phyloP scores from a whole-genome alignment of 2,797 vertebrate species.

The Chelon auratus region DNA sequence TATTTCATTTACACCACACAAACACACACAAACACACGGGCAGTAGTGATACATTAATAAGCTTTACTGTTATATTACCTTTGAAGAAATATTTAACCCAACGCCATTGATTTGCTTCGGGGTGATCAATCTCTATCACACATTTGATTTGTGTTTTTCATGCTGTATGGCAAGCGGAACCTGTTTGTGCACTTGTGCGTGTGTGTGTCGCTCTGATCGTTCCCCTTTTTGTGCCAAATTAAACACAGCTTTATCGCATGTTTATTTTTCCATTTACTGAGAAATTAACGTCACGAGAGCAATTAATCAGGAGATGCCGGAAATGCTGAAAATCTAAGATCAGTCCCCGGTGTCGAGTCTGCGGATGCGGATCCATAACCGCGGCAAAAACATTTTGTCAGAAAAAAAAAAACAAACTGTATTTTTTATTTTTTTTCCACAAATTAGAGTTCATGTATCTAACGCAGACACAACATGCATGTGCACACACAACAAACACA shows the following conservation, averaged over 20 bases:
- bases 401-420: conserved; percentile 13
- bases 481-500: conserved; percentile 12
- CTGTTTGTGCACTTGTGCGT: conserved; percentile 5
- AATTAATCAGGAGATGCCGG: conserved; percentile 54
- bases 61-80: conserved; percentile 66
- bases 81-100: conserved; percentile 69
- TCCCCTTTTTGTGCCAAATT: conserved; percentile 36
- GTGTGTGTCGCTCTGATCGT: conserved; percentile 9
- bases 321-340: conserved; percentile 47
- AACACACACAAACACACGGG: conserved; percentile 34
- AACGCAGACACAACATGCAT: conserved; percentile 43
- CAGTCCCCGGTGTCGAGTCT: conserved; percentile 37
- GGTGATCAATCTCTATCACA: conserved; percentile 52
- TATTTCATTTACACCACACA: conserved; percentile 66
- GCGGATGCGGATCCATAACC: conserved; percentile 46
- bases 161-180: background rate
- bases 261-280: conserved; percentile 57
- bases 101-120: conserved; percentile 62
- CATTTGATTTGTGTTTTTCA: conserved; percentile 41
- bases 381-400: conserved; percentile 48
- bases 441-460: conserved; percentile 62
- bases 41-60: conserved; percentile 67
- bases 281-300: conserved; percentile 53
- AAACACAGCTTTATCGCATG: conserved; percentile 29
- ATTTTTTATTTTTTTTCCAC: conserved; percentile 39